Evolutionary conservation across 2,797 vertebrate genomes (phyloP).

Genomic region (Neosilurus hyrtlii): DNA sequence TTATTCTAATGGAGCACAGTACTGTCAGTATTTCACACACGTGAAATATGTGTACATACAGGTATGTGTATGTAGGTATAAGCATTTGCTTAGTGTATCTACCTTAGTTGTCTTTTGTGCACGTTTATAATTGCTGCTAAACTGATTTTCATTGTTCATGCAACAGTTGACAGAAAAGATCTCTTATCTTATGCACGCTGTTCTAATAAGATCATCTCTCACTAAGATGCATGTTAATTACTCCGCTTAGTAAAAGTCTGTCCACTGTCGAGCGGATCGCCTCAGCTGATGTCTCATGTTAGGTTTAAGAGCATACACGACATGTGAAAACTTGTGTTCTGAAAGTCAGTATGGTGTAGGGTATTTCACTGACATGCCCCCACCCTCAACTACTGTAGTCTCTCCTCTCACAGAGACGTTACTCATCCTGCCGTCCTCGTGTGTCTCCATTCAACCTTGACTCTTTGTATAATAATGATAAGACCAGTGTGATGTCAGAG

Average conservation of each 20-base stretch:
- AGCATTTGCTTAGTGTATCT: too few species aligned
- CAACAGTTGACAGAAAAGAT: too few species aligned
- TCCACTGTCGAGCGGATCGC: not conserved
- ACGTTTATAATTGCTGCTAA: too few species aligned
- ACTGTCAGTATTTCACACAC: not conserved
- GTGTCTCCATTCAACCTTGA: constrained; percentile 12
- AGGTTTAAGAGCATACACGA: too few species aligned
- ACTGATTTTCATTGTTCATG: too few species aligned
- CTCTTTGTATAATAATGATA: constrained; percentile 27
- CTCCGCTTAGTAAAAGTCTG: not conserved
- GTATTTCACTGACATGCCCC: not conserved
- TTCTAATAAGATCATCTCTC: not conserved
- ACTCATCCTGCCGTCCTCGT: constrained; percentile 16
- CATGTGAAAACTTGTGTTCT: not conserved
- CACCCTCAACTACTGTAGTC: not conserved
- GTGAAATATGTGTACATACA: too few species aligned
- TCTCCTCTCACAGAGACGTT: not conserved
- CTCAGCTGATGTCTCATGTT: not conserved
- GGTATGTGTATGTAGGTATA: too few species aligned
- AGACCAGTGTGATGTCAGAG: constrained; percentile 20
- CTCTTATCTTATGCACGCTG: too few species aligned
- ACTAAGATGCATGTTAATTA: not conserved
- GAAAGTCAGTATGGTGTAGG: not conserved
- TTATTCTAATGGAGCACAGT: not conserved
- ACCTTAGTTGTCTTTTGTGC: too few species aligned